phyloP scores from a whole-genome alignment of 2,797 vertebrate genomes.

The Meriones psammophilus region DNA sequence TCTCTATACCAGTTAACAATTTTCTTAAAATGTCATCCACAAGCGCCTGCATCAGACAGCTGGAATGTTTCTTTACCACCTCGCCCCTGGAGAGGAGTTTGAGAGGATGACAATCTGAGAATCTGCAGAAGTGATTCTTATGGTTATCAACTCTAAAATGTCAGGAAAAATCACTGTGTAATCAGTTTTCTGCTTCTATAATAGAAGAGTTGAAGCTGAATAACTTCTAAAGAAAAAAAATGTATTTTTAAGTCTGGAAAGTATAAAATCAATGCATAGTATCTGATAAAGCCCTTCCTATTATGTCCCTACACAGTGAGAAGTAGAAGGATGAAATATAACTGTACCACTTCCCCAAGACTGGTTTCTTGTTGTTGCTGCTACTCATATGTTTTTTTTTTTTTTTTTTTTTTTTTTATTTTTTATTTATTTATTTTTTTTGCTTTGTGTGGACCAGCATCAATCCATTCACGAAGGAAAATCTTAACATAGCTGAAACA shows the following conservation, averaged over 20 bases:
- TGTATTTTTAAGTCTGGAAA: neutral
- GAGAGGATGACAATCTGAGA: neutral
- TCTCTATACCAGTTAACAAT: neutral
- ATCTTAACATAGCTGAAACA: neutral
- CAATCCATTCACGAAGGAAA: neutral
- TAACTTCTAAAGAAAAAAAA: neutral
- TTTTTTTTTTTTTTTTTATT: too few species aligned
- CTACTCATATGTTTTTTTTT: neutral
- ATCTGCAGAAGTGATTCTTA: neutral
- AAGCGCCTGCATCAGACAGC: neutral
- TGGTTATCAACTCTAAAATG: neutral
- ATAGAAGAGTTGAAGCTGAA: neutral
- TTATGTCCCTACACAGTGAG: neutral
- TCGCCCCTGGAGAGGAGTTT: neutral
- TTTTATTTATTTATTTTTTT: too few species aligned
- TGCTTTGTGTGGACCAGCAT: neutral
- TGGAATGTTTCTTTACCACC: neutral
- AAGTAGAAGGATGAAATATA: neutral
- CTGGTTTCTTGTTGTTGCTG: neutral
- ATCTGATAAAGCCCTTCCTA: neutral
- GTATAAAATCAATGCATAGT: neutral
- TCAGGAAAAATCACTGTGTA: neutral
- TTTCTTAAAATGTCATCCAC: neutral
- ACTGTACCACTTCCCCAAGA: neutral
- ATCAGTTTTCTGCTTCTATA: neutral